A percentile compares a stretch with the other conserved stretches of the same genome.
Evolutionary conservation across 1,140 invertebrate genomes (phyloP).

Genomic region (Drosophila rhopaloa): DNA sequence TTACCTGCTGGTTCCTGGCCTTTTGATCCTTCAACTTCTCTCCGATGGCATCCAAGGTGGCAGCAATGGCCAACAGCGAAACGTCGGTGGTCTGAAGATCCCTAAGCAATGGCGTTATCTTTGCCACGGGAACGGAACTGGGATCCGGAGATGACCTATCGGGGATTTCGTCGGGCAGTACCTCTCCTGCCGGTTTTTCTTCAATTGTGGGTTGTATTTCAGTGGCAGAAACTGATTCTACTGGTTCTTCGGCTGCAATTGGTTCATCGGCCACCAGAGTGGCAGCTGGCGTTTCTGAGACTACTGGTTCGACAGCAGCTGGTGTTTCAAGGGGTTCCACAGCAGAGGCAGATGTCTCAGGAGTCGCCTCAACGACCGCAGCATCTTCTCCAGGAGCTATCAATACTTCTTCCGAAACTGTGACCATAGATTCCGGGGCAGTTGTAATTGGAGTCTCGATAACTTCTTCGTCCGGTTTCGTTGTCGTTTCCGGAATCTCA

Average conservation of each 20-base stretch:
- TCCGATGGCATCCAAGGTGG: constrained; percentile 61
- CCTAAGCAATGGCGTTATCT: constrained; percentile 56
- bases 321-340: background rate
- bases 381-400: background rate
- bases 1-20: constrained; percentile 56
- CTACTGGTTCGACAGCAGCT: background rate
- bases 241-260: background rate
- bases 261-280: too few relatives aligned
- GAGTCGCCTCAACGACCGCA: background rate
- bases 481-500: background rate
- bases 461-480: background rate
- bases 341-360: background rate
- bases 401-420: background rate
- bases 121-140: constrained; percentile 48
- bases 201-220: background rate
- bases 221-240: background rate
- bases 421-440: background rate
- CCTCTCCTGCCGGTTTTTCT: background rate
- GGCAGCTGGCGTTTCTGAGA: background rate
- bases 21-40: constrained; percentile 63
- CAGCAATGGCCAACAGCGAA: constrained; percentile 59
- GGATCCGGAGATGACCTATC: constrained; percentile 15
- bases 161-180: background rate
- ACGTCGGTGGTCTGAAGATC: constrained; percentile 60
- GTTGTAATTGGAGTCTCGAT: background rate